phyloP scores from a whole-genome alignment of 2,797 vertebrate species.

The Esox lucius region DNA sequence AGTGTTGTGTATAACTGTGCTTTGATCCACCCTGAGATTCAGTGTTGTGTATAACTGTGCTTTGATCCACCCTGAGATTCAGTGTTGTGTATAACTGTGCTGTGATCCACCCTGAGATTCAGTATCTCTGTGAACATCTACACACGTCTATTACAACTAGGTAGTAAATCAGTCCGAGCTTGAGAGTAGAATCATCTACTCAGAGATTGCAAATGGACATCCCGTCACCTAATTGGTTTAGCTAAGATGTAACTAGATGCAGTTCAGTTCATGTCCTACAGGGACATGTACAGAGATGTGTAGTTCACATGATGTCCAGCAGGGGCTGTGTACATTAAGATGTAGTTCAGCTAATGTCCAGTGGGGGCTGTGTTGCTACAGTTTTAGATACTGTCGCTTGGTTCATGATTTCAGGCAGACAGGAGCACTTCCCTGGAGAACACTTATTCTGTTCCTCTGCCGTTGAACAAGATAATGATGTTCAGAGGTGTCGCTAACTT shows the following conservation, averaged over 20 bases:
- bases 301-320: neutral
- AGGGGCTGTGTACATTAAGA: neutral
- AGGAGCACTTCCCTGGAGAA: neutral
- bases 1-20: no score
- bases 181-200: no score
- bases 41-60: no score
- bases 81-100: no score
- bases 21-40: no score
- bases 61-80: no score
- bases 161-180: no score
- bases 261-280: neutral
- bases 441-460: neutral
- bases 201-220: no score
- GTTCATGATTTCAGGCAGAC: neutral
- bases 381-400: neutral
- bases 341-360: slow-evolving; percentile 1
- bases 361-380: neutral
- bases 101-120: no score
- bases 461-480: neutral
- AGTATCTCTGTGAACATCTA: no score
- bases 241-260: neutral
- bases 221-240: neutral
- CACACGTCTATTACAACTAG: no score
- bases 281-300: neutral
- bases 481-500: neutral